phyloP scores from a whole-genome alignment of 2,888 invertebrate species.

The Crematogaster levior region DNA sequence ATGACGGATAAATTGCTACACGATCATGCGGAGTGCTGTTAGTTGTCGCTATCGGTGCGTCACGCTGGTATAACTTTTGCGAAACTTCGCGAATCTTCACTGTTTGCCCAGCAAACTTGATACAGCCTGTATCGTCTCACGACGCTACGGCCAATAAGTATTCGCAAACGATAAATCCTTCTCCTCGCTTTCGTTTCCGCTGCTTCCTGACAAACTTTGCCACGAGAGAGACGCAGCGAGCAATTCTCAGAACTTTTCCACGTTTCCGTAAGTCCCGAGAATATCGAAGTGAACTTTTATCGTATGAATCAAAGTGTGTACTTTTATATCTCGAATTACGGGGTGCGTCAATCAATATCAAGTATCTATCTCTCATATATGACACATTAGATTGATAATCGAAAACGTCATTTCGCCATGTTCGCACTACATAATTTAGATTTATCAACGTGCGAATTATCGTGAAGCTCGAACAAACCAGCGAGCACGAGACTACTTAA shows the following conservation, averaged over 20 bases:
- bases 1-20: not conserved
- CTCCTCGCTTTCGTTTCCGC: conserved; percentile 59
- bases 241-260: conserved; percentile 51
- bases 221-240: not conserved
- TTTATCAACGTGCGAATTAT: not conserved
- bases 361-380: not conserved
- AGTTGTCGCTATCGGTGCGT: conserved; percentile 22
- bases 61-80: conserved; percentile 53
- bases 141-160: conserved; percentile 67
- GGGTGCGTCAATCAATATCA: not conserved
- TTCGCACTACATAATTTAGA: conserved; percentile 1
- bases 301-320: conserved; percentile 32
- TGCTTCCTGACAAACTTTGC: conserved; percentile 61
- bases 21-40: conserved; percentile 17
- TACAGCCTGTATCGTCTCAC: conserved; percentile 63
- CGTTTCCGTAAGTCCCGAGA: conserved; percentile 4
- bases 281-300: conserved; percentile 28
- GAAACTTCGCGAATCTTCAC: conserved; percentile 57
- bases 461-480: conserved; percentile 4
- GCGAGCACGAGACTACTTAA: conserved; percentile 17
- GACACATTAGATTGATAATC: not conserved
- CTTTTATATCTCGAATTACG: conserved; percentile 5
- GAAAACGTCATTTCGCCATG: not conserved
- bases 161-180: conserved; percentile 68
- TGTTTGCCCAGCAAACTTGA: conserved; percentile 64